A percentile compares a stretch with the other conserved stretches of the same genome.
Evolutionary conservation across 2,113 vertebrate genomes (phyloP).

Genomic region (Amazona vittata): DNA sequence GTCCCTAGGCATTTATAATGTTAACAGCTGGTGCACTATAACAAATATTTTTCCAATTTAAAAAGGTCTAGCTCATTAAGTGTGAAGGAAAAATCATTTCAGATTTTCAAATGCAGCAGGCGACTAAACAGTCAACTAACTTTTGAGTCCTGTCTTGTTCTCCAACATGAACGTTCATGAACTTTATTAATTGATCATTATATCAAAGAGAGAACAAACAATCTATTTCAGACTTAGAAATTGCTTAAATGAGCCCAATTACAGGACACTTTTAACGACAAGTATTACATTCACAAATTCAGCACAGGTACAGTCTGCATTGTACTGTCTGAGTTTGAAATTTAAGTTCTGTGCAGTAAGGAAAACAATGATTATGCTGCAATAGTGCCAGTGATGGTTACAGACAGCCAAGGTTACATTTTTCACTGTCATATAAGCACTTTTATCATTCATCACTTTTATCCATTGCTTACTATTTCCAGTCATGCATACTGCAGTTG

Average conservation of each 20-base stretch:
- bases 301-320: not conserved
- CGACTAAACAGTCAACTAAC: not conserved
- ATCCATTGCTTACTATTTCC: not conserved
- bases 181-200: not conserved
- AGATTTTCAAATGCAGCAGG: not conserved
- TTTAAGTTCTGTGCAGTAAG: not conserved
- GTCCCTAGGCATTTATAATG: not conserved
- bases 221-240: not conserved
- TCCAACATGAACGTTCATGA: not conserved
- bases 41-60: conserved; percentile 10
- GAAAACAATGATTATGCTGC: not conserved
- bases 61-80: conserved; percentile 2
- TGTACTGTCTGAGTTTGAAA: not conserved
- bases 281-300: not conserved
- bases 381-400: not conserved
- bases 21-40: not conserved
- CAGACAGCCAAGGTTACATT: not conserved
- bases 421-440: not conserved
- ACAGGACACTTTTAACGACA: not conserved
- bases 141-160: not conserved
- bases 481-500: not conserved
- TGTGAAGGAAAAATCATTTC: not conserved
- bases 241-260: not conserved
- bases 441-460: not conserved
- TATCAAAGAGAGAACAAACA: not conserved